These are phyloP conservation scores for Cettia cetti DNA, from an alignment of 2,113 vertebrate genomes.

Conservation along the genomic window DNA sequence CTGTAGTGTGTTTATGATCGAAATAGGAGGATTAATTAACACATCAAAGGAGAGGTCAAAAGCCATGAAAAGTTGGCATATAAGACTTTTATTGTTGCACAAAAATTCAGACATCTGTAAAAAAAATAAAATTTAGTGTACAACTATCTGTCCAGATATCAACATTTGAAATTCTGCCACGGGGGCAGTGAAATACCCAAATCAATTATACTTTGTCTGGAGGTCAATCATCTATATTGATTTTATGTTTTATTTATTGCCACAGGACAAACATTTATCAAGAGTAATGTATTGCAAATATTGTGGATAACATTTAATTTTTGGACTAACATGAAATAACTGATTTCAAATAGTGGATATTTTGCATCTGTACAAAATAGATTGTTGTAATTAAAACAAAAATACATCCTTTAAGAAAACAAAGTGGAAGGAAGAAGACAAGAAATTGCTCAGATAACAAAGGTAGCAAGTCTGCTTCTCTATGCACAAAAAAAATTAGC, in stretches of 20 bases:
- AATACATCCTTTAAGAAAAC: not conserved
- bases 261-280: not conserved
- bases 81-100: not conserved
- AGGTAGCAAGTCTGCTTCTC: not conserved
- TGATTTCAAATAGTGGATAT: not conserved
- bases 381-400: not conserved
- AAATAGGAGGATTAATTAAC: not conserved
- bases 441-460: not conserved
- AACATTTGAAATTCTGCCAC: not conserved
- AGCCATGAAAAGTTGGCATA: not conserved
- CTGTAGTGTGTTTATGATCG: not conserved
- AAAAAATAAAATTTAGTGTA: not conserved
- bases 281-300: not conserved
- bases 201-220: accelerated
- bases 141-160: not conserved
- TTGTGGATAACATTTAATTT: not conserved
- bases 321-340: not conserved
- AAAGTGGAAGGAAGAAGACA: not conserved
- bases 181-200: not conserved
- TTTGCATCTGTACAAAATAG: not conserved
- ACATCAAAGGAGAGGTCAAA: not conserved
- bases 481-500: accelerated
- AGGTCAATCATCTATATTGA: not conserved
- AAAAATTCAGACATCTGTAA: not conserved
- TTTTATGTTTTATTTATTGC: not conserved